Evolutionary conservation across 64 coral and sea anemone genomes (phyloP).

Genomic region (Porites australiensis): DNA sequence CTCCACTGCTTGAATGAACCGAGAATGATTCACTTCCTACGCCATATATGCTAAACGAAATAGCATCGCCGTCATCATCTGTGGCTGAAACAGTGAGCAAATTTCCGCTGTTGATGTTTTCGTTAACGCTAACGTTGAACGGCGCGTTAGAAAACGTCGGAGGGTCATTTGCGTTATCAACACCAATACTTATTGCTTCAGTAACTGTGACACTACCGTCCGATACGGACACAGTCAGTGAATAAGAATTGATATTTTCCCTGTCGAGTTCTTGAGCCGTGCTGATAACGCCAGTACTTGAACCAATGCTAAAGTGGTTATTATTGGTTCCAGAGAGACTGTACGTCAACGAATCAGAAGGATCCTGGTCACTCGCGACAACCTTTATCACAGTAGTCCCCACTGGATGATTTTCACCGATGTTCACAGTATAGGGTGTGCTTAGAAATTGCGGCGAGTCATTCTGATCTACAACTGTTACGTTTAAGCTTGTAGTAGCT

Average conservation of each 20-base stretch:
- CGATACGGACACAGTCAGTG: conserved; percentile 44
- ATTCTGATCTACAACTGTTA: conserved; percentile 43
- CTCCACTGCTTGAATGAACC: conserved; percentile 33
- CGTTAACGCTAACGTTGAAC: conserved; percentile 53
- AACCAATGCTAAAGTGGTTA: conserved; percentile 47
- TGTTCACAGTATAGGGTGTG: conserved; percentile 19
- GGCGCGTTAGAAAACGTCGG: conserved; percentile 51
- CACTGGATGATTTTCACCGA: conserved; percentile 9
- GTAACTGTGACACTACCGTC: conserved; percentile 41
- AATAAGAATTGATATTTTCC: conserved; percentile 66
- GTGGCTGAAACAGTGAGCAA: conserved; percentile 55
- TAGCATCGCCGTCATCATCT: conserved; percentile 37
- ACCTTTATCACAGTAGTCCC: conserved; percentile 34
- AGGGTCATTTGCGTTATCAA: conserved; percentile 54
- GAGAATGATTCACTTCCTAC: conserved; percentile 51
- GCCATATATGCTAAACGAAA: conserved; percentile 43
- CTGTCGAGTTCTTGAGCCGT: conserved; percentile 54
- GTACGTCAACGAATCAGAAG: conserved; percentile 26
- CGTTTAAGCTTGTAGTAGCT: conserved; percentile 35
- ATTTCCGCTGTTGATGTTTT: conserved; percentile 38
- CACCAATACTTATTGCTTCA: conserved; percentile 24
- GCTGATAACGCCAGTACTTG: conserved; percentile 56
- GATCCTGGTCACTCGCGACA: conserved; percentile 31
- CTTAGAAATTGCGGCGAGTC: conserved; percentile 19
- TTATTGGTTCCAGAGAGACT: conserved; percentile 47